Evolutionary conservation across 2,888 invertebrate genomes (phyloP), one percentile per base, ranked within the genome.

Genomic region (Synanthedon andrenaeformis): DNA sequence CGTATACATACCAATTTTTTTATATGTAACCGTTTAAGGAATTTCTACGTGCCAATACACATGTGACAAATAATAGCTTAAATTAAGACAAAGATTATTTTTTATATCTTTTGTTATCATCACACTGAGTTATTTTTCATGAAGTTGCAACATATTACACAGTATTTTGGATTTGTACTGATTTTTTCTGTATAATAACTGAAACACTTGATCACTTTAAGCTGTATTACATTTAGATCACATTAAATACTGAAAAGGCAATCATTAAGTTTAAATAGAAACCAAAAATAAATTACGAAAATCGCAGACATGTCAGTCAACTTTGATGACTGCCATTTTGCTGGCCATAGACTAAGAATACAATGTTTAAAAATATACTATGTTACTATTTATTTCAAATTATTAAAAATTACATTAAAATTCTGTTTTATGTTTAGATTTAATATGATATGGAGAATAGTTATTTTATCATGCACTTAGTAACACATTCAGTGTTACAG

Each of bases 31-130:
- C 60, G 67, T 66, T 76, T 73, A 80, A 74, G 74, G 72, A 79
- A 74, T 77, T 67, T 66, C 60, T 65, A 75, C 70, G 60, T 35
- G 8, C 35, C 35, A 10, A 63, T 68, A 79, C 67, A 78, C 73
- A 74, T 71, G 72, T 72, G 74, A 76, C 70, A 73, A 79, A 77
- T 78, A 78, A 73, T 72, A 79, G 65, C 70, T 74, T 70, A 67
- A 67, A 76, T 65, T 69, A 67, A 75, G 74, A 76, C 78, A 72
- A 80, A 74, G 67, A 67, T 72, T 68, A 75, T 76, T 79, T 85
- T 83, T 83, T 82, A 82, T 82, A 85, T 79, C 85, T 87, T 86
- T 87, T 87, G 86, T 87, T 87, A 86, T 86, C 86, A 72, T 74
- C 66, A 76, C 82, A 81, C 78, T 74, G 76, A 77, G 74, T 72